Evolutionary conservation across 2,797 vertebrate species (phyloP), one percentile per base, ranked within the genome.

Genomic region (Gallirallus australis): DNA sequence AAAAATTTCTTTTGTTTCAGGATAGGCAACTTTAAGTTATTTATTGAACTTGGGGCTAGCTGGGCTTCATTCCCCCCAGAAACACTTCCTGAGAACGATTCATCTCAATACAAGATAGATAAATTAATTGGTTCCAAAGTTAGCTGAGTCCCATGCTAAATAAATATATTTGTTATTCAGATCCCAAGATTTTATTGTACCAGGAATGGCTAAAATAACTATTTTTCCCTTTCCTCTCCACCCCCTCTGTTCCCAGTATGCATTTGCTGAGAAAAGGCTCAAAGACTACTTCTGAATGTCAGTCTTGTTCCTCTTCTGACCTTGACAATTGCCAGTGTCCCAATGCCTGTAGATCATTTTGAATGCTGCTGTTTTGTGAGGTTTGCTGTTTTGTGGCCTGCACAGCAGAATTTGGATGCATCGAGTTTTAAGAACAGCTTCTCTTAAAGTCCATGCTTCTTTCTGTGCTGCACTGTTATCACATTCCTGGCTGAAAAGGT

Each of bases 131-230:
- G 63, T 63, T 73, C 73, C 56, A 63, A 90, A 94, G 47, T 95
- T 93, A 95, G 70, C 60, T 28, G 27, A 66, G 52, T 82, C 83
- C 86, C 88, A 95, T 0, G 3, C 54, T 76, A 65, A 81, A 83
- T 64, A 80, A 77, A 61, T 83, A 11, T 39, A 83, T 89, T 75
- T 71, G 24, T 80, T 87, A 69, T 84, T 83, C 52, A 54, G 31
- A 48, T 85, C 31, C 68, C 64, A 70, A 64, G 53, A 84, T 78
- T 45, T 91, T 94, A 78, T 27, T 72, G 84, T 83, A 83, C n/a
- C 11, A 37, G 48, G 27, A 61, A 94, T 45, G 30, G 84, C 66
- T 81, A 94, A 92, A 96, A 96, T 92, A 93, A 76, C 61, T 90
- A 76, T 42, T 45, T 35, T 92, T 94, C 68, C 60, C 9, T 64